Percentiles rank a stretch among this genome's conserved stretches.
These are phyloP conservation scores for zebrafish (Danio rerio) DNA, from an alignment of 2,113 vertebrate genomes.

Conservation along the genomic window DNA sequence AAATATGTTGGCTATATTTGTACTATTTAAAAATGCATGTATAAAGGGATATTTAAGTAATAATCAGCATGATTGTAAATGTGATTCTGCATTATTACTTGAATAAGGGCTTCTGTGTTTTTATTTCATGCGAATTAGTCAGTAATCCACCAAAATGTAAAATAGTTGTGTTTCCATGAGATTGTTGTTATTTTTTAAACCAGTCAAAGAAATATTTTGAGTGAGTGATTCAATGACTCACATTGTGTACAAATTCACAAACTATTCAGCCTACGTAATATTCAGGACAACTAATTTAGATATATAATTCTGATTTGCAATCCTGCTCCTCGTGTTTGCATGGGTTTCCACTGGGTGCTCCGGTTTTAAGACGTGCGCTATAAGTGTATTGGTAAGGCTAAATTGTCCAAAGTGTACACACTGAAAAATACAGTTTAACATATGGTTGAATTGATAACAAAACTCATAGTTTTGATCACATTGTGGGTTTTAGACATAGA, in stretches of 20 bases:
- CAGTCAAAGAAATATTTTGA: not conserved
- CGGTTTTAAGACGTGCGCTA: too few species aligned
- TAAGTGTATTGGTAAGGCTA: too few species aligned
- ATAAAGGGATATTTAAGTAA: not conserved
- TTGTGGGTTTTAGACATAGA: too few species aligned
- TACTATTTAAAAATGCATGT: not conserved
- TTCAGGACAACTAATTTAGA: not conserved
- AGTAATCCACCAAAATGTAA: too few species aligned
- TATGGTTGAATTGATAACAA: too few species aligned
- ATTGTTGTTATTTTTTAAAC: not conserved
- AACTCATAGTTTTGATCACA: too few species aligned
- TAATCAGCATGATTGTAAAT: not conserved
- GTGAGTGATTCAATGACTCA: not conserved
- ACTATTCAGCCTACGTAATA: not conserved
- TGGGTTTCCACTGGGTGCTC: too few species aligned
- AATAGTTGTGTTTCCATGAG: too few species aligned
- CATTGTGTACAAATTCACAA: not conserved
- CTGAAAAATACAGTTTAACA: too few species aligned
- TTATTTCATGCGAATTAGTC: not conserved
- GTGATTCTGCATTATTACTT: not conserved
- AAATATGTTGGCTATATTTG: not conserved
- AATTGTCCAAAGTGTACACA: too few species aligned
- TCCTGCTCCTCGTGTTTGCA: too few species aligned
- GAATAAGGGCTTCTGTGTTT: not conserved
- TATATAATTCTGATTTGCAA: too few species aligned